Conservation (phyloP, 1,140 invertebrate genomes). For the Aplysia californica region DNA sequence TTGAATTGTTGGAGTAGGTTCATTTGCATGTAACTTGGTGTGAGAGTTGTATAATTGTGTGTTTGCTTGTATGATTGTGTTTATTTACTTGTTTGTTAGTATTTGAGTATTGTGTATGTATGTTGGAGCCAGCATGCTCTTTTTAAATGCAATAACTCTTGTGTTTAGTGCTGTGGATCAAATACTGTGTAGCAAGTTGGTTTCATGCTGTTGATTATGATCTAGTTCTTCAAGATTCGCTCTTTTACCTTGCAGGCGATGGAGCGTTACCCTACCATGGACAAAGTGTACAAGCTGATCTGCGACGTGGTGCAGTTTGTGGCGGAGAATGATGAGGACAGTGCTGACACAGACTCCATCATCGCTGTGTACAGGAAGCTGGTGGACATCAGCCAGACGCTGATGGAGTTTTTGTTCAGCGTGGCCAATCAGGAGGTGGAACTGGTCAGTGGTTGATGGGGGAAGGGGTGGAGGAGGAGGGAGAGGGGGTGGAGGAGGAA, state of each 20-base stretch:
- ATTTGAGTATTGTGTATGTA: not conserved
- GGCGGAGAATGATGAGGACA: slow-evolving; percentile 5
- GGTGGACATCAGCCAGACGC: slow-evolving; percentile 9
- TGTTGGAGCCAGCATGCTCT: not conserved
- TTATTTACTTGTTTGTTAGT: not conserved
- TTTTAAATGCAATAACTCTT: not conserved
- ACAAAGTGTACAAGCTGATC: slow-evolving; percentile 15
- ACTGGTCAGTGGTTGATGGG: not conserved
- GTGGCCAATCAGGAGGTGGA: slow-evolving; percentile 6
- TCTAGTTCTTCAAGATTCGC: not conserved
- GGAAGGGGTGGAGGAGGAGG: too few relatives aligned
- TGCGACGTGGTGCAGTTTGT: slow-evolving; percentile 2
- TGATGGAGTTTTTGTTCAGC: slow-evolving; percentile 16
- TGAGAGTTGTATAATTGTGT: too few relatives aligned
- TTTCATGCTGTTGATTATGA: not conserved
- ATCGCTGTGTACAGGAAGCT: slow-evolving; percentile 25
- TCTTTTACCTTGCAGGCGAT: not conserved
- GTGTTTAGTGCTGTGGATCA: not conserved
- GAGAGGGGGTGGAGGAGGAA: too few relatives aligned
- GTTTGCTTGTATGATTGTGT: not conserved
- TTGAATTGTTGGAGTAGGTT: too few relatives aligned
- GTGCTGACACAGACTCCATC: slow-evolving; percentile 7
- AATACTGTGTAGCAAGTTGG: not conserved
- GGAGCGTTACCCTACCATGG: not conserved
- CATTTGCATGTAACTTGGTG: too few relatives aligned